These are phyloP conservation scores for Carduelis carduelis DNA, from an alignment of 2,797 vertebrate genomes.

Conservation along the genomic window DNA sequence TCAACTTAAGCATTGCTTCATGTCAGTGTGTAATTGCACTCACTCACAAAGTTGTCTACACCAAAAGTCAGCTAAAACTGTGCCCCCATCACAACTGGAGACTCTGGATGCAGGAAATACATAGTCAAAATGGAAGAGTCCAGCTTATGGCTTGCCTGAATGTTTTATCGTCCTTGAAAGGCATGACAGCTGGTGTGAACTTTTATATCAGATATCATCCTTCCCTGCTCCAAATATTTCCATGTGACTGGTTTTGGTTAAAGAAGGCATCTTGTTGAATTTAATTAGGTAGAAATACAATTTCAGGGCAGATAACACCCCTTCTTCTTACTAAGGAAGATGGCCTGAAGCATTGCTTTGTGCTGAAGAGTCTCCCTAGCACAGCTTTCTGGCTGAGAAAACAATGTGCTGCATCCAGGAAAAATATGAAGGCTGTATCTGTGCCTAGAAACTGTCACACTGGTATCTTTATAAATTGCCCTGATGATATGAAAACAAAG, in stretches of 20 bases:
- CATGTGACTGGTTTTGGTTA: conserved; percentile 54
- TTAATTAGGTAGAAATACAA: conserved; percentile 67
- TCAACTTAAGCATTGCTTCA: neutral
- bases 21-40: neutral
- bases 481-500: conserved; percentile 71
- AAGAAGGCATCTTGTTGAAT: conserved; percentile 58
- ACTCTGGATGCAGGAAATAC: neutral
- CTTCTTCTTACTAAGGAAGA: conserved; percentile 61
- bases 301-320: conserved; percentile 51
- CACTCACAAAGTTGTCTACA: neutral
- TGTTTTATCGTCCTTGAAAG: conserved; percentile 24
- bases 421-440: conserved; percentile 62
- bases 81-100: fast-evolving
- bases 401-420: conserved; percentile 68
- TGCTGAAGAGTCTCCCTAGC: conserved; percentile 61
- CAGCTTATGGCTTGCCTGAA: neutral
- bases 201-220: conserved; percentile 26
- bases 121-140: neutral
- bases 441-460: conserved; percentile 78
- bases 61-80: neutral
- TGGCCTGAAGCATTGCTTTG: conserved; percentile 34
- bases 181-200: conserved; percentile 10
- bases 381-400: conserved; percentile 75
- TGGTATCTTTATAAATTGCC: conserved; percentile 69
- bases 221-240: conserved; percentile 47